Conservation (phyloP, 2,113 vertebrate genomes). For the Leptobrachium ailaonicum region DNA sequence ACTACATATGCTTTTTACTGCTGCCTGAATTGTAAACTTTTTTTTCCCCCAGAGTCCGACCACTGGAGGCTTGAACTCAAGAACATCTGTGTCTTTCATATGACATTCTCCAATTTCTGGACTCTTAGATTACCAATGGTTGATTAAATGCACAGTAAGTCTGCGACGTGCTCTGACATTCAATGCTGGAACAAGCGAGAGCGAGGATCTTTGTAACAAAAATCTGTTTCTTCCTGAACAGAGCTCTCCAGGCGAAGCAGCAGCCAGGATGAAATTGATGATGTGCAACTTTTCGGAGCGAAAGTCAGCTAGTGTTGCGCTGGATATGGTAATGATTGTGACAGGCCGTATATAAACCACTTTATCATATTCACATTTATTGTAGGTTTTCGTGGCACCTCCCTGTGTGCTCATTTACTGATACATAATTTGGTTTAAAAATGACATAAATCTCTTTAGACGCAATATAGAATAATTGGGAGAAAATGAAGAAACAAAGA, state of each 20-base stretch:
- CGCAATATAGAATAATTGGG: not conserved
- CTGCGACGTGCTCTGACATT: slow-evolving; percentile 37
- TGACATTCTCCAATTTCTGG: slow-evolving; percentile 10
- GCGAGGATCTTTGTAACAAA: slow-evolving; percentile 23
- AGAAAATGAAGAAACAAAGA: no score
- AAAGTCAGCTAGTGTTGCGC: slow-evolving; percentile 21
- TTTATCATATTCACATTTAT: slow-evolving; percentile 36
- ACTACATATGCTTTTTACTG: slow-evolving; percentile 23
- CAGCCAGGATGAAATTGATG: slow-evolving; percentile 37
- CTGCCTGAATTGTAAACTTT: slow-evolving; percentile 34
- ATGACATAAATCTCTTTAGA: not conserved
- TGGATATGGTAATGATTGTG: slow-evolving; percentile 39
- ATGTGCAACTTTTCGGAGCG: slow-evolving; percentile 43
- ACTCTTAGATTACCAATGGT: slow-evolving; percentile 28
- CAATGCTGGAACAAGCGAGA: slow-evolving; percentile 19
- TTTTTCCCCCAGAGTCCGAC: slow-evolving; percentile 32
- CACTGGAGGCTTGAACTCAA: slow-evolving; percentile 59
- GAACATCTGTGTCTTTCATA: not conserved
- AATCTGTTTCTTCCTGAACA: slow-evolving; percentile 43
- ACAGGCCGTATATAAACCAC: slow-evolving; percentile 39
- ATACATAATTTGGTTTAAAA: not conserved
- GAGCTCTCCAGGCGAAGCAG: slow-evolving; percentile 3
- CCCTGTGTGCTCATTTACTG: not conserved
- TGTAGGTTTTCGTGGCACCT: not conserved
- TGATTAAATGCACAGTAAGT: slow-evolving; percentile 33